Evolutionary conservation across 2,888 invertebrate species (phyloP), one percentile per base, ranked within the genome.

Genomic region (Andrena dorsata): DNA sequence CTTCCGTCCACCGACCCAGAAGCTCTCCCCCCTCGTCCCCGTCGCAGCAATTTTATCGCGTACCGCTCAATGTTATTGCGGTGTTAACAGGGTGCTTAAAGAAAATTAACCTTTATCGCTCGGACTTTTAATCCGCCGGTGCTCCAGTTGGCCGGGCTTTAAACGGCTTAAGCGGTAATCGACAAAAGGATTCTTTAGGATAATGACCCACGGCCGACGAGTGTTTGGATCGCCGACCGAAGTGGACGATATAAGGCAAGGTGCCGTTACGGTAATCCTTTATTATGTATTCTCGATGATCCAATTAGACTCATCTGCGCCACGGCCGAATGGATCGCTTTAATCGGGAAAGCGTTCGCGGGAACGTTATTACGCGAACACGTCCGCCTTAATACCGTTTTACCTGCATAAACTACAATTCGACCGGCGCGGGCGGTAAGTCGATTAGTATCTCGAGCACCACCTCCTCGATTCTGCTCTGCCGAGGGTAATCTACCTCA

Each of bases 51-150:
- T 85, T 87, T 87, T 78, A 84, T 83, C 82, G 83, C 56, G 65
- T 35, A 49, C 74, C 56, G 73, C 76, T 80, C 74, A 81, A 74
- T 88, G 88, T 88, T 88, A 87, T 90, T 89, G 85, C 80, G 76
- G 89, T 84, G 89, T 90, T 90, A 90, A 81, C 85, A 77, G 89
- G 80, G 88, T 88, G 84, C 89, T 87, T 86, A 66, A 88, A 82
- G 86, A 87, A 86, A 87, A 87, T 86, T 76, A 87, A 88, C 86
- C 84, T 88, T 88, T 84, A 86, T 82, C 84, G 86, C 78, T 51
- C 51, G 82, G 79, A 88, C 86, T 84, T 87, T 87, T 87, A 87
- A 88, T 88, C 88, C 86, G 82, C 23, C 28, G 68, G 64, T 68
- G 84, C 74, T 84, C 86, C 79, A 74, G 66, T 87, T 84, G 84